Evolutionary conservation across 2,113 vertebrate genomes (phyloP), one percentile per base, ranked within the genome.

Genomic region (Myanophis thanlyinensis): DNA sequence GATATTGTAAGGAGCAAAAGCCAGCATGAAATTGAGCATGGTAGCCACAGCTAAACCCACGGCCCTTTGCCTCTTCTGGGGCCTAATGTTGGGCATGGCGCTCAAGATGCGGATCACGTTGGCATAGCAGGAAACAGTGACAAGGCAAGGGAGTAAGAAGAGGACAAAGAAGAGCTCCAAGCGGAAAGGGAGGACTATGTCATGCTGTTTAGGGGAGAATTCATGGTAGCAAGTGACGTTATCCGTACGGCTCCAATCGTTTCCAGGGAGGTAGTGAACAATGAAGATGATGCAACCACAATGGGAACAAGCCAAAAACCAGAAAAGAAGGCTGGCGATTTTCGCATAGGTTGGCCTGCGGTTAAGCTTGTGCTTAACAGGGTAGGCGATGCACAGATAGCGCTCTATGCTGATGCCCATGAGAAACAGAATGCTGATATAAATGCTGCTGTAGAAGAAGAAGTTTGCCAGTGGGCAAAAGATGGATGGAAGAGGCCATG

Each of bases 391-490:
- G 0, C 98, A 98, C 6, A 99, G 97, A 84, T 98, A 99, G 44
- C 99, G 98, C 92, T 99, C 98, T 0, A 99, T 95, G 48, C 99
- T 98, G 86, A 99, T 97, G 0, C 98, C 98, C 0, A 98, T 98
- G 94, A 99, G 97, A 92, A 98, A 98, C 95, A 98, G 98, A 10
- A 97, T 98, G 97, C 98, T 99, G 96, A 98, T 97, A 95, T 99
- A 99, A 96, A 99, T 98, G 96, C 98, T 98, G 97, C 98, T 98
- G 96, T 98, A 99, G 97, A 98, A 99, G 94, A 98, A 89, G 56
- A 98, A 98, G 46, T 97, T 97, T 0, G 97, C 98, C 40, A 99
- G 53, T 0, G 98, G 98, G 35, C 99, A 99, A 15, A 98, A 94
- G 0, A 47, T 0, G 8, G 95, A 88, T 0, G 98, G 97, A 89